These are phyloP conservation scores for Cercocebus atys DNA, from an alignment of 2,113 vertebrate genomes.

Conservation along the genomic window DNA sequence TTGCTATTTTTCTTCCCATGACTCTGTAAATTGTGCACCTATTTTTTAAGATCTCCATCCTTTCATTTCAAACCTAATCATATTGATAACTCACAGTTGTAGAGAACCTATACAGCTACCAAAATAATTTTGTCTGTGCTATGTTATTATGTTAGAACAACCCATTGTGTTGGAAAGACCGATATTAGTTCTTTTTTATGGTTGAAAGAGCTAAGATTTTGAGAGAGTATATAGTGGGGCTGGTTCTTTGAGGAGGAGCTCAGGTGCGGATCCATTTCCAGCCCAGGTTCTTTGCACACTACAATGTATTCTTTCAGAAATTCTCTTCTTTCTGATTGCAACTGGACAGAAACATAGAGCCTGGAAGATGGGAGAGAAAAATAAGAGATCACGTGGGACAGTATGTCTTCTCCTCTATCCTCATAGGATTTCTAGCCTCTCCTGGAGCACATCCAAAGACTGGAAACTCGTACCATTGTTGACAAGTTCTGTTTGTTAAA, in stretches of 20 bases:
- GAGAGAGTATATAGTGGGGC: fast-evolving
- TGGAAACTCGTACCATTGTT: too few relatives aligned
- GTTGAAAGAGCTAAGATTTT: neutral
- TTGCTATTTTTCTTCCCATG: neutral
- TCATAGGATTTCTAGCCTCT: neutral
- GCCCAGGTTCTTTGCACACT: neutral
- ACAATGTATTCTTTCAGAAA: neutral
- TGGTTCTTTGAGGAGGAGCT: too few relatives aligned
- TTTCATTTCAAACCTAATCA: neutral
- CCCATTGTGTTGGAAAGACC: neutral
- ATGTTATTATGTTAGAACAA: neutral
- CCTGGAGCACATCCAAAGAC: neutral
- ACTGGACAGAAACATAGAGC: neutral
- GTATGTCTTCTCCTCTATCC: neutral
- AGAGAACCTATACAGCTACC: too few relatives aligned
- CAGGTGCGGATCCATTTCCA: fast-evolving
- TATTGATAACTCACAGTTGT: too few relatives aligned
- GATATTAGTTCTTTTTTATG: neutral
- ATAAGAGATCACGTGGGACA: neutral
- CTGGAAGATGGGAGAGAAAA: neutral
- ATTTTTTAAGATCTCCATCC: neutral
- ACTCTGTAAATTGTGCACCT: fast-evolving
- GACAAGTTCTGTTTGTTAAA: neutral
- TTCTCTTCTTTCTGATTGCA: neutral
- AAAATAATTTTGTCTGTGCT: neutral